These are phyloP conservation scores for Pteropus alecto DNA, from an alignment of 2,113 vertebrate species.

Conservation along the genomic window DNA sequence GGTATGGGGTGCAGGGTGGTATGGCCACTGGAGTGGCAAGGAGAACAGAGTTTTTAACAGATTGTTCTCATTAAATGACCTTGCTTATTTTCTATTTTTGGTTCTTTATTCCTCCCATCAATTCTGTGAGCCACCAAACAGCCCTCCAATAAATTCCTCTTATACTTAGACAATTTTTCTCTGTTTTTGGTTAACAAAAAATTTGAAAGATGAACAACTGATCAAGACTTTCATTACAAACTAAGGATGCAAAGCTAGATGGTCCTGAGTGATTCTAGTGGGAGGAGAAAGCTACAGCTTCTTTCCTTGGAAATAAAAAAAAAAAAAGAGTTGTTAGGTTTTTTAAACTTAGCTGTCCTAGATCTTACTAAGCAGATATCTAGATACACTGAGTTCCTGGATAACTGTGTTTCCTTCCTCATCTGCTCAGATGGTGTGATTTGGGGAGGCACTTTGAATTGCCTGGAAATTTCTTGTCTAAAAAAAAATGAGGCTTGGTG, in stretches of 20 bases:
- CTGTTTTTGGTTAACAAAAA: not conserved
- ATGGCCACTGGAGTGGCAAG: not conserved
- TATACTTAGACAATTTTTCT: not conserved
- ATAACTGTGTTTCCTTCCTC: not conserved
- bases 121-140: not conserved
- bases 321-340: not conserved
- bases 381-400: not conserved
- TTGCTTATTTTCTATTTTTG: not conserved
- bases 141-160: not conserved
- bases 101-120: not conserved
- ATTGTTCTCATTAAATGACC: not conserved
- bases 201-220: not conserved
- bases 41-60: not conserved
- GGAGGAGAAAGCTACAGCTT: not conserved
- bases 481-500: not conserved
- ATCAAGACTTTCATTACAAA: not conserved
- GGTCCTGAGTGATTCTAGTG: not conserved
- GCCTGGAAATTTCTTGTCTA: not conserved
- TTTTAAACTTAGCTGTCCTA: not conserved
- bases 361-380: not conserved
- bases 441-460: not conserved
- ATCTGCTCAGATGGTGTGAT: not conserved
- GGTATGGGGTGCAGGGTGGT: not conserved
- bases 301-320: not conserved
- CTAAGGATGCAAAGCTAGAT: not conserved